phyloP scores from a whole-genome alignment of 2,797 vertebrate genomes.

The Acomys russatus region DNA sequence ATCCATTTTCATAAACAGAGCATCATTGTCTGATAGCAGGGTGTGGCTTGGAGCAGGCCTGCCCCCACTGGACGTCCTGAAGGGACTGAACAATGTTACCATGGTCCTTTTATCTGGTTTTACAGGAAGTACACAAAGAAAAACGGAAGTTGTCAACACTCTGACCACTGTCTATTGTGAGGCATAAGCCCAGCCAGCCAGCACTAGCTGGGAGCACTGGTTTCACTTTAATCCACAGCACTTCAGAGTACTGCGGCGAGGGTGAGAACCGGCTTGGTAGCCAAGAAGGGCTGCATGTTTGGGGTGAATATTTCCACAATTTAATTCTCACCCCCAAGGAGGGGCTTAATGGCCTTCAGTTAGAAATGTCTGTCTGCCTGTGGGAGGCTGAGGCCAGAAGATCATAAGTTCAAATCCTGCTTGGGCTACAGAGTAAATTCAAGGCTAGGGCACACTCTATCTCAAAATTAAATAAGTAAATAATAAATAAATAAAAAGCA shows the following conservation, averaged over 20 bases:
- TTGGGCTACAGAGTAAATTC: background rate
- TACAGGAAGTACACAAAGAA: slow-evolving; percentile 69
- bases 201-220: background rate
- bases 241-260: background rate
- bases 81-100: background rate
- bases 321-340: background rate
- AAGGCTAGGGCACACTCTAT: background rate
- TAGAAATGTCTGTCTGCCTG: background rate
- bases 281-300: fast-evolving
- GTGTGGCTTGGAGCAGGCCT: slow-evolving; percentile 53
- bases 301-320: background rate
- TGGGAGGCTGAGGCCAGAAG: background rate
- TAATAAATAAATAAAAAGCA: background rate
- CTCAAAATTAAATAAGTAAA: background rate
- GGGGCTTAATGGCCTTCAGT: fast-evolving
- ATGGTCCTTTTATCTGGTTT: slow-evolving; percentile 12
- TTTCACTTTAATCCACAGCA: background rate
- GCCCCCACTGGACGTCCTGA: background rate
- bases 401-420: background rate
- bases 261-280: background rate
- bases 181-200: background rate
- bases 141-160: slow-evolving; percentile 59
- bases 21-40: slow-evolving; percentile 47
- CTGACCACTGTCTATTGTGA: background rate
- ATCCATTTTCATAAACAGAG: slow-evolving; percentile 70